Base-by-base conservation (phyloP, 1,140 invertebrate species). In the Trichogramma pretiosum region DNA sequence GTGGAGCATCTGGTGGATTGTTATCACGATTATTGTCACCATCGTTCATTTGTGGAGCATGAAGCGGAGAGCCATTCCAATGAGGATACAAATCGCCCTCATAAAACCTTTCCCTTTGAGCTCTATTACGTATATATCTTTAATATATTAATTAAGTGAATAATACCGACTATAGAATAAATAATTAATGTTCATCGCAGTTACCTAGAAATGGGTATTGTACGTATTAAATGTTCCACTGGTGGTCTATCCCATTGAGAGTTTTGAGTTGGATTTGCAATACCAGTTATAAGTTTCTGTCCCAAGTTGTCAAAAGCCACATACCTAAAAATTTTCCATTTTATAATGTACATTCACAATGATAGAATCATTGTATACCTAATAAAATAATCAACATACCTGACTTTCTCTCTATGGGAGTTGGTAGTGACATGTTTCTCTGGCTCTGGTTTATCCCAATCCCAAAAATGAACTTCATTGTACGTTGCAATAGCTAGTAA, bases 401-500 rank as follows among this genome's bases (percentile, higher is more conserved):
- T 75, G 56, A 88, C 84, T 81, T 86, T 87, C 68, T 87, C 84
- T 63, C 81, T 82, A 14, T 78, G 74, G 62, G 77, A 82, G 50
- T 74, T 77, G 32, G 84, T 87, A 17, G 74, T 72, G 41, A 81
- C 77, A 60, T 82, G 77, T 30, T 82, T 80, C 63, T 89, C 87
- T 0, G 88, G 89, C 56, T 83, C 74, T 0, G 81, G 75, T 53
- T 80, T 74, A 61, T 78, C 84, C 90, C 89, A 93, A 61, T 93
- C 87, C 90, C 89, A 93, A 68, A 93, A 92, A 64, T 87, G 83
- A 14, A 93, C 71, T 63, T 86, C 81, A 74, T 91, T 91, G 56
- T 77, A 82, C 1, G 86, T 88, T 16, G 89, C 89, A 56, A 93
- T 88, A 3, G 89, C 86, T 22, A 93, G 73, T 41, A 93, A 70